phyloP scores from a whole-genome alignment of 2,797 vertebrate genomes.

The Ceyx erithaca region DNA sequence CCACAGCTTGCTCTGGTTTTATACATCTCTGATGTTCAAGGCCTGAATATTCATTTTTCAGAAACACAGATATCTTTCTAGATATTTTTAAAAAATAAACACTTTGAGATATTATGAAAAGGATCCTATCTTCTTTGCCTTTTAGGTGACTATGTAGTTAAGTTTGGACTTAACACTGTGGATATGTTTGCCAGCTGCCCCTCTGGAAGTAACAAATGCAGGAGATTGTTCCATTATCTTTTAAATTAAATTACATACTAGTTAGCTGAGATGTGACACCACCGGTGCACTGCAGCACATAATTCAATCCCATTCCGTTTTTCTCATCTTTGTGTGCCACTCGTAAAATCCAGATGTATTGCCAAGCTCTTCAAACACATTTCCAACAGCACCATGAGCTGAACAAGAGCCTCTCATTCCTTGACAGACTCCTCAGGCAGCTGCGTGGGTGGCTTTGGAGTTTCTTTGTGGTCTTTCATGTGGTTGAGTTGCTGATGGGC shows the following conservation, averaged over 20 bases:
- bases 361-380: slow-evolving; percentile 67
- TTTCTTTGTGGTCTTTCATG: slow-evolving; percentile 74
- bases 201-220: slow-evolving; percentile 8
- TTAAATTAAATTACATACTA: slow-evolving; percentile 8
- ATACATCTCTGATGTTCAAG: background rate
- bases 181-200: slow-evolving; percentile 3
- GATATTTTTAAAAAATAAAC: background rate
- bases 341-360: slow-evolving; percentile 63
- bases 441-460: slow-evolving; percentile 66
- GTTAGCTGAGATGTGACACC: slow-evolving; percentile 35
- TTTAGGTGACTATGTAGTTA: background rate
- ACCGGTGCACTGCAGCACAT: background rate
- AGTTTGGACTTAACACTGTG: background rate
- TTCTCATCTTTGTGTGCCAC: slow-evolving; percentile 59
- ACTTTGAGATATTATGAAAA: background rate
- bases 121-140: background rate
- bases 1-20: background rate
- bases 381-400: slow-evolving; percentile 56
- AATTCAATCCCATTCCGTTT: slow-evolving; percentile 51
- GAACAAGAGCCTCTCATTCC: slow-evolving; percentile 54
- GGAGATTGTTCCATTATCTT: background rate
- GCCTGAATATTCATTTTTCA: background rate
- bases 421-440: slow-evolving; percentile 66
- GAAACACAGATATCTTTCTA: background rate
- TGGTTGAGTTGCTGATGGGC: slow-evolving; percentile 70